These are phyloP conservation scores for Saguinus imperator DNA, from an alignment of 2,113 vertebrate genomes.

Conservation along the genomic window DNA sequence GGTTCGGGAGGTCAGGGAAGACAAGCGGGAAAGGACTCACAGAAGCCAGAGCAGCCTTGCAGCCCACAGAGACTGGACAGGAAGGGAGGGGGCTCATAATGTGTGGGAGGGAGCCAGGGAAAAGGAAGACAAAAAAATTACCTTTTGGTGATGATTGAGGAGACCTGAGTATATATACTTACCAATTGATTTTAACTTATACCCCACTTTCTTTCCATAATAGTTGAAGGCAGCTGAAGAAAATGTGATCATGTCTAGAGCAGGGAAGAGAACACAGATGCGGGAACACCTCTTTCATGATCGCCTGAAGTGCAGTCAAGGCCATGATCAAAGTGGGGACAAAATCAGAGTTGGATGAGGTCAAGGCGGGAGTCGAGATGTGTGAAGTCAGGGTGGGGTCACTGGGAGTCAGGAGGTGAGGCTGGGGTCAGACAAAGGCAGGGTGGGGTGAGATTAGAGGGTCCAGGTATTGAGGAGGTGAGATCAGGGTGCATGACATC, in stretches of 20 bases:
- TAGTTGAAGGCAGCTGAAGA: not conserved
- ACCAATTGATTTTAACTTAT: not conserved
- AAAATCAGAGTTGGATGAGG: not conserved
- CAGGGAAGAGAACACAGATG: not conserved
- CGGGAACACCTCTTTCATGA: not conserved
- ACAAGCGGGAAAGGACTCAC: too few species aligned
- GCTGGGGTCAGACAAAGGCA: not conserved
- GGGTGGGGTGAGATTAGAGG: not conserved
- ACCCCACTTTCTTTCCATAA: not conserved
- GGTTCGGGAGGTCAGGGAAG: not conserved
- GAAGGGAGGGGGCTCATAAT: not conserved
- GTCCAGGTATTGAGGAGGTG: not conserved
- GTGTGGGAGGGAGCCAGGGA: not conserved
- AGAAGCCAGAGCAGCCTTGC: not conserved
- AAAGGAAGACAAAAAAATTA: not conserved
- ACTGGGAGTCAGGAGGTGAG: not conserved
- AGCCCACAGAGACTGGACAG: not conserved
- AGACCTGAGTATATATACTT: not conserved
- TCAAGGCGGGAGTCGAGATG: not conserved
- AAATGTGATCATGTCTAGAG: not conserved
- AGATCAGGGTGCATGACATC: too few species aligned
- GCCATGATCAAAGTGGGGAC: not conserved
- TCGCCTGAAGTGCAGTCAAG: not conserved
- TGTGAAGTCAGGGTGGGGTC: not conserved
- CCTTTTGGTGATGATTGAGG: not conserved